Conservation (phyloP, 2,113 vertebrate species). For the Mixornis gularis region DNA sequence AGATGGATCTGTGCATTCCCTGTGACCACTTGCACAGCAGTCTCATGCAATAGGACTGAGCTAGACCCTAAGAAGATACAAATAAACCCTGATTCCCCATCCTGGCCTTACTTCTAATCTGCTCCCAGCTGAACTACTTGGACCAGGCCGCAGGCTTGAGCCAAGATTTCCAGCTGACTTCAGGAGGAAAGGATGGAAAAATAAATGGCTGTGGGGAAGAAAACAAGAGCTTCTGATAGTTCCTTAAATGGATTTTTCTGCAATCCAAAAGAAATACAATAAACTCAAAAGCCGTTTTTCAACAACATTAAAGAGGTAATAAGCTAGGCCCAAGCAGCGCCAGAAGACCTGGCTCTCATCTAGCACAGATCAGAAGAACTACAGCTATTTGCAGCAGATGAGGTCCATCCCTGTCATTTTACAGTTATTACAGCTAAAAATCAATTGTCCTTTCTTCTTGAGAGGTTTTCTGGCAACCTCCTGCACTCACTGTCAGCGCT, state of each 20-base stretch:
- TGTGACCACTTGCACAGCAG: background rate
- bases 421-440: slow-evolving; percentile 11
- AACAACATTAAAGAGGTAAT: background rate
- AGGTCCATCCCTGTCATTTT: background rate
- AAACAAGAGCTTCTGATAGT: background rate
- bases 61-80: background rate
- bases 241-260: background rate
- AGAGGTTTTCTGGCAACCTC: slow-evolving; percentile 16
- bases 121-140: background rate
- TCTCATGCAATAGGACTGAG: background rate
- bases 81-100: background rate
- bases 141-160: background rate
- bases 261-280: background rate
- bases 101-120: background rate
- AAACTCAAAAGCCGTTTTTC: background rate
- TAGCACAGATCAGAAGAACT: background rate
- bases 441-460: slow-evolving; percentile 15
- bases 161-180: background rate
- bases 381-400: background rate
- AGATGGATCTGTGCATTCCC: background rate
- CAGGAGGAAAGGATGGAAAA: background rate
- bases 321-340: background rate
- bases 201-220: background rate
- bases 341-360: background rate
- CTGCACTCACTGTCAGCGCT: background rate